These are phyloP conservation scores for Clytia hemisphaerica DNA, from an alignment of 30 jellyfish, hydroid and myxozoan genomes.

Conservation along the genomic window DNA sequence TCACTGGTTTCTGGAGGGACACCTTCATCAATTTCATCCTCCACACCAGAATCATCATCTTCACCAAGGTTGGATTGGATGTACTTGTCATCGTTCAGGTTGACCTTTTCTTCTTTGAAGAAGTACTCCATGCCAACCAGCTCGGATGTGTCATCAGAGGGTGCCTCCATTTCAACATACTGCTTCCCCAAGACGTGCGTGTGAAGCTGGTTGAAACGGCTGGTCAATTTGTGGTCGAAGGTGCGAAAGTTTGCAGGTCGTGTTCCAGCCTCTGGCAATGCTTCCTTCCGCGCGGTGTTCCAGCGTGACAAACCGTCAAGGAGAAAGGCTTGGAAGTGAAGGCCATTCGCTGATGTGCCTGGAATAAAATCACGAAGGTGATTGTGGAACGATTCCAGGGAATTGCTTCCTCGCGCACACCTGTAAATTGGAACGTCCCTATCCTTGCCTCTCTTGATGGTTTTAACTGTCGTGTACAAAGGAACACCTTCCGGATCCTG, in stretches of 20 bases:
- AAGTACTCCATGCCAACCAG: conserved; percentile 32
- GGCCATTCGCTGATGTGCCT: conserved; percentile 37
- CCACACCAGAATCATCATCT: conserved; percentile 16
- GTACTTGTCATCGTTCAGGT: neutral
- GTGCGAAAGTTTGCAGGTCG: neutral
- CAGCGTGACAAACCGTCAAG: conserved; percentile 33
- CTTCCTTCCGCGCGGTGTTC: conserved; percentile 22
- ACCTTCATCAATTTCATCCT: conserved; percentile 3
- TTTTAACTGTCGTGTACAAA: conserved; percentile 22
- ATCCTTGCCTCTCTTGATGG: conserved; percentile 28
- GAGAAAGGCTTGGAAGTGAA: conserved; percentile 32
- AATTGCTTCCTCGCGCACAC: conserved; percentile 51
- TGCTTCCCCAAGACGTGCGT: neutral
- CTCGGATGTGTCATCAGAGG: neutral
- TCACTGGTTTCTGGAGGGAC: conserved; percentile 1
- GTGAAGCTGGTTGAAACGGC: neutral
- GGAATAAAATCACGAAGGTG: conserved; percentile 15
- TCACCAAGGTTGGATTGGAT: neutral
- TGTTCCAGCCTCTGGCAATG: neutral
- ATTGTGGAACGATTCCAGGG: conserved; percentile 21
- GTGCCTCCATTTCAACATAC: neutral
- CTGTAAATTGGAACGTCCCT: conserved; percentile 34
- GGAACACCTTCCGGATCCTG: conserved; percentile 45
- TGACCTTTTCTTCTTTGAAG: conserved; percentile 2
- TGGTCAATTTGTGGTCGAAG: neutral